Conservation (phyloP, 1,140 invertebrate genomes). For the Drosophila serrata region DNA sequence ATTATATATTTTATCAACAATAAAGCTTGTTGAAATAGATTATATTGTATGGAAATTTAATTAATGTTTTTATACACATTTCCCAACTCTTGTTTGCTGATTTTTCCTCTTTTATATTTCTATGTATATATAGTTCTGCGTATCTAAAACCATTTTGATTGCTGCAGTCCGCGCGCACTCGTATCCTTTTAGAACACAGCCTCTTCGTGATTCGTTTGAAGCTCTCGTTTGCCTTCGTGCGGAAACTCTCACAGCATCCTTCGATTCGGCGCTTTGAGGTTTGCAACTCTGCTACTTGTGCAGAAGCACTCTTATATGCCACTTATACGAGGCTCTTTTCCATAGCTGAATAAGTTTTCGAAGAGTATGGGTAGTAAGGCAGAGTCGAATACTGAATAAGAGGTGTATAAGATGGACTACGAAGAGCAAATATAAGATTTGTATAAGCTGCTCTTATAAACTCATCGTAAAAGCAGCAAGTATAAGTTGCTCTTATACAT, state of each 20-base stretch:
- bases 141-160: constrained; percentile 62
- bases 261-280: constrained; percentile 44
- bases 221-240: constrained; percentile 3
- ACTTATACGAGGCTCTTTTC: constrained; percentile 9
- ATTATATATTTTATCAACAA: background rate
- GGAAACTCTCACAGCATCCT: constrained; percentile 54
- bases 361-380: constrained; percentile 5
- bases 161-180: constrained; percentile 27
- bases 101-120: constrained; percentile 13
- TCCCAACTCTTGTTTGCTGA: background rate
- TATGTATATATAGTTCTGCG: constrained; percentile 20
- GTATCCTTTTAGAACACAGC: constrained; percentile 61
- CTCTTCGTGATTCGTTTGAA: constrained; percentile 38
- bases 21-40: background rate
- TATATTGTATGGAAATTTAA: background rate
- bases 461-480: background rate
- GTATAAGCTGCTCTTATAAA: constrained; percentile 10
- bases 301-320: constrained; percentile 59
- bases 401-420: background rate
- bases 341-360: constrained; percentile 67
- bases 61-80: no score
- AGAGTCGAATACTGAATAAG: background rate
- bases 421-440: background rate
- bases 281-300: constrained; percentile 59
- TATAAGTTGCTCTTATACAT: background rate